phyloP scores from a whole-genome alignment of 2,797 vertebrate species.

The Lithobates sylvaticus region DNA sequence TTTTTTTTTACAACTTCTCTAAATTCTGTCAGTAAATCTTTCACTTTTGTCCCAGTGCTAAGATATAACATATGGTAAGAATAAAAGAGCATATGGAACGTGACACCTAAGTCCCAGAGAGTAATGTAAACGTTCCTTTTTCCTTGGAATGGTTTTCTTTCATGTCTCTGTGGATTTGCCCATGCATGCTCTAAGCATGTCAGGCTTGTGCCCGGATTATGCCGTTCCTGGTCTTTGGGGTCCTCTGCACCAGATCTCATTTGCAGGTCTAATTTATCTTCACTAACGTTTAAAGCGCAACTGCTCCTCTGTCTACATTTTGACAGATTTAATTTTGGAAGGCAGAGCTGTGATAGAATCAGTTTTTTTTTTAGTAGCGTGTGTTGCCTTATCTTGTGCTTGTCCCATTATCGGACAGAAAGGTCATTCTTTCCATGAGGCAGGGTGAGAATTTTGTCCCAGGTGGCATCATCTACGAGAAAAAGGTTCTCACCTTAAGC shows the following conservation, averaged over 20 bases:
- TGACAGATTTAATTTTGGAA: not conserved
- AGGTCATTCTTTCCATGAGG: no score
- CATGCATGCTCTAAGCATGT: slow-evolving; percentile 29
- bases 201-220: not conserved
- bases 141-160: slow-evolving; percentile 18
- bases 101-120: slow-evolving; percentile 28
- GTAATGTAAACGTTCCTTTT: slow-evolving; percentile 20
- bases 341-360: not conserved
- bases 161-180: slow-evolving; percentile 25
- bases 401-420: not conserved
- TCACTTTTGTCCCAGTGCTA: slow-evolving; percentile 17
- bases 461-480: no score
- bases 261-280: slow-evolving; percentile 6
- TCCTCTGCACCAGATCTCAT: not conserved
- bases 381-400: not conserved
- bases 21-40: slow-evolving; percentile 17
- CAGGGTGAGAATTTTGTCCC: not conserved
- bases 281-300: not conserved
- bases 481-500: no score
- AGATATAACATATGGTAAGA: slow-evolving; percentile 34
- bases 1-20: not conserved
- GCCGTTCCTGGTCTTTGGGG: not conserved
- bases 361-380: not conserved
- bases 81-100: slow-evolving; percentile 37
- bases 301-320: not conserved